A percentile compares a stretch with the other conserved stretches of the same genome.
These are phyloP conservation scores for Eupithecia tripunctaria DNA, from an alignment of 2,888 invertebrate species.

Conservation along the genomic window DNA sequence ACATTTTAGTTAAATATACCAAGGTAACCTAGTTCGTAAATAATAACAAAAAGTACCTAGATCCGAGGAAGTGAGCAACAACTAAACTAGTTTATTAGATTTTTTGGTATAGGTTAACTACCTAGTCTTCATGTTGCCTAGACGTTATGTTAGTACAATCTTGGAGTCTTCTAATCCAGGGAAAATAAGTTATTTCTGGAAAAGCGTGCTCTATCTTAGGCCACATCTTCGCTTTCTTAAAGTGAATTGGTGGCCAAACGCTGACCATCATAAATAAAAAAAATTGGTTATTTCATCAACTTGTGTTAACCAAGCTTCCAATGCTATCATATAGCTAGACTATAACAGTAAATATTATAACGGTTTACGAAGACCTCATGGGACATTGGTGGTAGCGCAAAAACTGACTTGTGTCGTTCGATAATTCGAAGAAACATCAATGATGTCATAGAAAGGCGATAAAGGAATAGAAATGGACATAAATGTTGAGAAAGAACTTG, in stretches of 20 bases:
- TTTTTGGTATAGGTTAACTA: no score
- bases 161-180: no score
- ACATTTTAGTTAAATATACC: not conserved
- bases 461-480: constrained; percentile 25
- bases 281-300: not conserved
- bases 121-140: no score
- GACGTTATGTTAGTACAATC: no score
- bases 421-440: constrained; percentile 51
- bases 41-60: not conserved
- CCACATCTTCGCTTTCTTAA: no score
- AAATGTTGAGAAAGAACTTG: constrained; percentile 15
- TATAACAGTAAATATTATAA: constrained; percentile 53
- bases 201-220: no score
- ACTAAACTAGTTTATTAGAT: not conserved
- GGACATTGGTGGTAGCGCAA: constrained; percentile 53
- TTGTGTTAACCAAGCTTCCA: constrained; percentile 32
- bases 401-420: constrained; percentile 46
- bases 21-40: not conserved
- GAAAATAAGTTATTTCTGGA: no score
- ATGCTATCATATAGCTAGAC: constrained; percentile 26
- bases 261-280: no score
- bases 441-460: constrained; percentile 43
- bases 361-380: constrained; percentile 45
- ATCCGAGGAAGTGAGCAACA: not conserved
- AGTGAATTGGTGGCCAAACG: no score